These are phyloP conservation scores for Peromyscus eremicus DNA, from an alignment of 2,797 vertebrate genomes.

Conservation along the genomic window DNA sequence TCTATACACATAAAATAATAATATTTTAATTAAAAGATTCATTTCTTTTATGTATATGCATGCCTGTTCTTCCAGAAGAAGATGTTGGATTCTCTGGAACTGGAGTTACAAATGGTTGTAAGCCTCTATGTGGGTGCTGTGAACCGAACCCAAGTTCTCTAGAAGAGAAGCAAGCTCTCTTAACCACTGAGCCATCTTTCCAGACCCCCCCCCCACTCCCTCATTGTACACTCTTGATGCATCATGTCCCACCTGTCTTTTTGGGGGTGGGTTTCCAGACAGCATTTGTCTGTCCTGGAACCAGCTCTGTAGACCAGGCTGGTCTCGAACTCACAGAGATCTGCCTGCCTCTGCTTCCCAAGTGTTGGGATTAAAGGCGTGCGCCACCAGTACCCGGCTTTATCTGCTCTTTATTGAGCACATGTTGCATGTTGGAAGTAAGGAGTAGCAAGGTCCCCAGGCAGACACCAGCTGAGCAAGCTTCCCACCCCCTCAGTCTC, in stretches of 20 bases:
- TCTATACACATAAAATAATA: background rate
- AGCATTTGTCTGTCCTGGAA: background rate
- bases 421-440: background rate
- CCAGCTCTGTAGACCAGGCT: background rate
- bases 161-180: background rate
- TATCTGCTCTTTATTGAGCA: background rate
- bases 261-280: background rate
- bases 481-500: background rate
- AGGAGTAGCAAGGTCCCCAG: background rate
- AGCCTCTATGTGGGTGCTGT: background rate
- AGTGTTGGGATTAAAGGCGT: background rate
- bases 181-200: background rate
- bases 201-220: background rate
- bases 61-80: background rate
- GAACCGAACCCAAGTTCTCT: background rate
- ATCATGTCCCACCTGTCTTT: background rate
- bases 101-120: background rate
- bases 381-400: rapidly evolving
- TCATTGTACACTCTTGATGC: background rate
- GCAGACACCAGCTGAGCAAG: background rate
- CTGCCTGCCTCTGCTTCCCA: background rate
- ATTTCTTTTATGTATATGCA: background rate
- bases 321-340: background rate
- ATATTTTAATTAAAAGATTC: background rate
- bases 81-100: background rate